Conservation (phyloP, 2,797 vertebrate species). For the Lacerta viridis region DNA sequence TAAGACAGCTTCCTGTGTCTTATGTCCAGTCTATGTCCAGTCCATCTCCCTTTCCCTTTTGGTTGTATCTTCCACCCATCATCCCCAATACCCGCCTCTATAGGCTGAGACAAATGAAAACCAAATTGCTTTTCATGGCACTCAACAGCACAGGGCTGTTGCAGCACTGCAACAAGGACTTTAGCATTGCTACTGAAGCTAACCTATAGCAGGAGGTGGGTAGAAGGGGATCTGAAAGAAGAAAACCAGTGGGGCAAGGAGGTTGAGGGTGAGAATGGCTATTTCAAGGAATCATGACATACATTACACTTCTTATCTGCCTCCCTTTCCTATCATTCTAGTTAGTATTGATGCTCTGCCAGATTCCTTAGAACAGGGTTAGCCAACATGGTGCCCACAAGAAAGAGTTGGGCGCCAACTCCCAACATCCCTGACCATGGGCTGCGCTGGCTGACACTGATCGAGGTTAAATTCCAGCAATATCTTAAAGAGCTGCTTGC, state of each 20-base stretch:
- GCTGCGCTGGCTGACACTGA: too few species aligned
- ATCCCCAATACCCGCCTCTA: neutral
- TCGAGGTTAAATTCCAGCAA: too few species aligned
- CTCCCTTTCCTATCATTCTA: too few species aligned
- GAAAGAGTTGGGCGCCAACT: too few species aligned
- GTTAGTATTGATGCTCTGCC: neutral
- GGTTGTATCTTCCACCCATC: neutral
- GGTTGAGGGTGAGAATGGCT: neutral
- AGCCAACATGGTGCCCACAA: too few species aligned
- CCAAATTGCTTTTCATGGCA: neutral
- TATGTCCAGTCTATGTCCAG: neutral
- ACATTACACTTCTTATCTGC: neutral
- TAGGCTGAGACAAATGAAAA: neutral
- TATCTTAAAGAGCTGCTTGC: too few species aligned
- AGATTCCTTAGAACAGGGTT: neutral
- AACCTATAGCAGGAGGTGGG: neutral
- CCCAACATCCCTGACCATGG: too few species aligned
- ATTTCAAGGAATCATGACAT: neutral
- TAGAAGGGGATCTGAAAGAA: neutral
- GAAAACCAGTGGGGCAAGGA: neutral
- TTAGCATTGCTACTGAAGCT: neutral
- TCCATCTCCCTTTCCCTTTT: neutral
- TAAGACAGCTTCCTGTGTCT: too few species aligned
- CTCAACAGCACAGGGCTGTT: neutral
- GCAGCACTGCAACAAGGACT: neutral